Base-by-base conservation (phyloP, 2,797 vertebrate genomes). In the Sebastes ruberrimus region DNA sequence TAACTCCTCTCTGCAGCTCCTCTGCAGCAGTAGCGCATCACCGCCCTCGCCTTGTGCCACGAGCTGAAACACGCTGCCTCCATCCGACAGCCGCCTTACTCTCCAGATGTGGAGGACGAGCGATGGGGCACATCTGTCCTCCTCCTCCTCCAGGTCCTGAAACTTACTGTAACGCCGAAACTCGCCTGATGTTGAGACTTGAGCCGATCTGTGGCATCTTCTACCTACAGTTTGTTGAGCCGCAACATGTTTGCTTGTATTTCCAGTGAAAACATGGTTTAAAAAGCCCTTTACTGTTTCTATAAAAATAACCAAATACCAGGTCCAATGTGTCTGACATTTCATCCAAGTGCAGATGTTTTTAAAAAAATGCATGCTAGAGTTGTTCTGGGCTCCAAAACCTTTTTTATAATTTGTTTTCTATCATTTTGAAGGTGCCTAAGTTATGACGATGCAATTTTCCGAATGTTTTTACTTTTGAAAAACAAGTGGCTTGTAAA, bases 371-470 rank as follows among this genome's bases (percentile, higher is more conserved):
- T 67, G 89, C 89, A 93, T 91, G 89, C 76, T 72, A 61, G 64
- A 93, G 53, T 74, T 79, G 56, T 82, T 90, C 86, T 56, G 63
- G 73, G 78, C 86, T 93, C 83, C 80, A 74, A 88, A 67, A 35
- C 20, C 20, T 69, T 80, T 87, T 88, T 72, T 59, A 64, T 64
- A 78, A 85, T 62, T 86, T 80, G 38, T 91, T 93, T 93, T 91
- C 65, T 89, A 88, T 93, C 62, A 70, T 91, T 92, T 91, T 87
- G 71, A 89, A 77, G 85, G 89, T 94, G 92, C 92, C 92, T 95
- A 94, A 95, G 87, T 95, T 95, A 93, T 93, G 79, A 93, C 28
- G 80, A 93, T 94, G 91, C 92, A 92, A 92, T 90, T 92, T 89
- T 83, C 76, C 64, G 53, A 93, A 94, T 90, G 93, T 94, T 93